Evolutionary conservation across 2,113 vertebrate genomes (phyloP).

Genomic region (Scomber japonicus): DNA sequence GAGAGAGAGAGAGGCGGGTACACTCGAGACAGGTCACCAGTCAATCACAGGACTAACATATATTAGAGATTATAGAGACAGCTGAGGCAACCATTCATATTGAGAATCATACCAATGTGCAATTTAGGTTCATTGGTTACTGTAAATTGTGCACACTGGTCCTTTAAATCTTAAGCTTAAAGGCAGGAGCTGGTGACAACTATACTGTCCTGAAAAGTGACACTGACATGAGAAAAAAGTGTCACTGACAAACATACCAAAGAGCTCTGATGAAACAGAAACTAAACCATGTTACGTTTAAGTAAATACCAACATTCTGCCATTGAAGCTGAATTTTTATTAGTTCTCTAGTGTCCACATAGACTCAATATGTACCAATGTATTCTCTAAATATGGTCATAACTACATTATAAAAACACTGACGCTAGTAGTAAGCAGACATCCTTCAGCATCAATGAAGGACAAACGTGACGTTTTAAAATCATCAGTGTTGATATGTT

Average conservation of each 20-base stretch:
- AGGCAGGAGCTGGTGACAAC: not conserved
- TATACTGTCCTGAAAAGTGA: not conserved
- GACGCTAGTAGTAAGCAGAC: not conserved
- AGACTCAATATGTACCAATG: not conserved
- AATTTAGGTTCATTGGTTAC: too few species aligned
- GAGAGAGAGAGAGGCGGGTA: too few species aligned
- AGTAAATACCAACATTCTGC: too few species aligned
- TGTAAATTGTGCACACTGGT: too few species aligned
- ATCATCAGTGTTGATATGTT: not conserved
- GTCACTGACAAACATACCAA: not conserved
- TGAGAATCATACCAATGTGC: too few species aligned
- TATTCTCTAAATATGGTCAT: too few species aligned
- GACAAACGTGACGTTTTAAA: accelerated
- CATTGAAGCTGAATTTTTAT: not conserved
- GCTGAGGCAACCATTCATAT: too few species aligned
- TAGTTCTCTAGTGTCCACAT: not conserved
- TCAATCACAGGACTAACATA: too few species aligned
- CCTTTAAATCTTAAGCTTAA: too few species aligned
- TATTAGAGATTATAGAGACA: too few species aligned
- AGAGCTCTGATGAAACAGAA: not conserved
- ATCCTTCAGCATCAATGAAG: not conserved
- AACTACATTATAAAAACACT: not conserved
- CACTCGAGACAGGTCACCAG: too few species aligned
- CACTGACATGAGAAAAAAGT: not conserved
- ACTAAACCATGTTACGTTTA: too few species aligned